Evolutionary conservation across 2,888 invertebrate species (phyloP).

Genomic region (Xestoiulus laeticollis): DNA sequence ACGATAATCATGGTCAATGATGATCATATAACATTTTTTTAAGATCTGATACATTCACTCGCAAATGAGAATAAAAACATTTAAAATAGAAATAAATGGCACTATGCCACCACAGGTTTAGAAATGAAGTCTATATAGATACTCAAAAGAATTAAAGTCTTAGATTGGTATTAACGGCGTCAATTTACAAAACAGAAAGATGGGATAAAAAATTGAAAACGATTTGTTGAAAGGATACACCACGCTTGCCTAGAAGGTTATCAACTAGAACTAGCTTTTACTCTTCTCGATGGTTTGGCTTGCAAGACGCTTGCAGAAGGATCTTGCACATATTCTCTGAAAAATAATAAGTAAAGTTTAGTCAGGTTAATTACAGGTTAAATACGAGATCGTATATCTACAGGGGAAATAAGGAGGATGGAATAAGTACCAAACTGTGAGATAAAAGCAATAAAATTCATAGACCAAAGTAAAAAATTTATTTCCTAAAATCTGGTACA

Average conservation of each 20-base stretch:
- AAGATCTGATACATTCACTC: not conserved
- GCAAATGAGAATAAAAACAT: not conserved
- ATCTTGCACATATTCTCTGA: constrained; percentile 53
- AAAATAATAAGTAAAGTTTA: not conserved
- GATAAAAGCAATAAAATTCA: not conserved
- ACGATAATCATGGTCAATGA: not conserved
- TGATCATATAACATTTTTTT: not conserved
- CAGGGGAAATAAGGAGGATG: not conserved
- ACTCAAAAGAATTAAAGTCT: not conserved
- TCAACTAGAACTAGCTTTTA: constrained; percentile 48
- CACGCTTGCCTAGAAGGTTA: not conserved
- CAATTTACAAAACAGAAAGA: not conserved
- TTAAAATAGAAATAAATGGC: not conserved
- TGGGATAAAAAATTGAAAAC: constrained; percentile 20
- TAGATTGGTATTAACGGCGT: not conserved
- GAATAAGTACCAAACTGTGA: not conserved
- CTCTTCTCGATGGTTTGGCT: constrained; percentile 47
- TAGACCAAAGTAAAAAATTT: constrained; percentile 50
- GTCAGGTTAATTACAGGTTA: not conserved
- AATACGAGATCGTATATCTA: not conserved
- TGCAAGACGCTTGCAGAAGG: constrained; percentile 52
- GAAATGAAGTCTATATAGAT: not conserved
- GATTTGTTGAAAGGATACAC: constrained; percentile 30
- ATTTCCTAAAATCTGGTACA: constrained; percentile 44
- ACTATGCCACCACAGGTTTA: not conserved